phyloP scores from a whole-genome alignment of 2,888 invertebrate genomes.

The Archips crataeganus region DNA sequence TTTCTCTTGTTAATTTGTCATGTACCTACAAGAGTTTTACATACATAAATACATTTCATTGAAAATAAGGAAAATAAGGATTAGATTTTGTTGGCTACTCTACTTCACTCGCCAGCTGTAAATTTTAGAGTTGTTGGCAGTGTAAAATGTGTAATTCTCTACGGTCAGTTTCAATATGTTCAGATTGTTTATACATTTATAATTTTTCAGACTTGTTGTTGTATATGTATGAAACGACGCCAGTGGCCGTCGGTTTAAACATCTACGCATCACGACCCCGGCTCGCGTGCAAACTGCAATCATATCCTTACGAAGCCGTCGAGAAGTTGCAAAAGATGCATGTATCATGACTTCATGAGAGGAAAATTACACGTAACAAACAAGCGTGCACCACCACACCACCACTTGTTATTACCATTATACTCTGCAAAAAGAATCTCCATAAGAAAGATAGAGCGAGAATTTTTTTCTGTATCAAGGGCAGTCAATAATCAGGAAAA shows the following conservation, averaged over 20 bases:
- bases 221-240: background rate
- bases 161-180: too few species aligned
- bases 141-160: too few species aligned
- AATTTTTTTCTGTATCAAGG: background rate
- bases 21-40: too few species aligned
- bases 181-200: too few species aligned
- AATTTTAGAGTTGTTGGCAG: too few species aligned
- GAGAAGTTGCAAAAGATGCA: constrained; percentile 2
- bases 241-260: too few species aligned
- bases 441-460: background rate
- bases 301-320: background rate
- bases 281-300: constrained; percentile 7
- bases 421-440: background rate
- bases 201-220: too few species aligned
- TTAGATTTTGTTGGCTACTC: too few species aligned
- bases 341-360: background rate
- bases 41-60: too few species aligned
- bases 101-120: too few species aligned
- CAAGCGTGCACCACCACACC: background rate
- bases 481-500: background rate
- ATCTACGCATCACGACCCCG: background rate
- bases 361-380: constrained; percentile 7
- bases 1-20: too few species aligned
- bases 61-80: too few species aligned
- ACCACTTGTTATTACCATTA: background rate